phyloP scores from a whole-genome alignment of 2,113 vertebrate genomes.

The Falco punctatus region DNA sequence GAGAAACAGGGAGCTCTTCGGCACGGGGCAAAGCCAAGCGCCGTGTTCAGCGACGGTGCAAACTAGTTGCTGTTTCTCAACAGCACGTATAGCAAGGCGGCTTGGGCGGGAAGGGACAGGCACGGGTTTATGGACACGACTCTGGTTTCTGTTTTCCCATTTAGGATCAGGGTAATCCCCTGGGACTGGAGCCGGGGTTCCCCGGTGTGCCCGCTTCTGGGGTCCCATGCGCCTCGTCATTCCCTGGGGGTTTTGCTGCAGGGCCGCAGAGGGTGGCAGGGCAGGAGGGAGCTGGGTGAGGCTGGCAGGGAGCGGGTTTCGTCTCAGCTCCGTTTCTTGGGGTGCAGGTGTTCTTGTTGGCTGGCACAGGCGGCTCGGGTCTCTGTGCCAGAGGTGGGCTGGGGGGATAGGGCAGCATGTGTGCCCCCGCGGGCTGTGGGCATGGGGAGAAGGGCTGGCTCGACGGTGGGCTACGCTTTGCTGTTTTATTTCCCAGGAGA shows the following conservation, averaged over 20 bases:
- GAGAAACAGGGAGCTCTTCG: neutral
- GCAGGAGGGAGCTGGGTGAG: neutral
- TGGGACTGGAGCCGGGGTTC: neutral
- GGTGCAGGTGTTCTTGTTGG: neutral
- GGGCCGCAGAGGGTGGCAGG: neutral
- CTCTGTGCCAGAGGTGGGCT: neutral
- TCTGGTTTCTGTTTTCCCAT: neutral
- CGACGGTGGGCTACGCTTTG: neutral
- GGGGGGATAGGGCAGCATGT: neutral
- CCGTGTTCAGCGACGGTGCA: neutral
- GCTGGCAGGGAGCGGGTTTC: neutral
- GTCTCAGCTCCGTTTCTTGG: rapidly evolving
- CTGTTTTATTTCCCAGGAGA: neutral
- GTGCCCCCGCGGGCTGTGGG: rapidly evolving
- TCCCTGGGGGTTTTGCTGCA: neutral
- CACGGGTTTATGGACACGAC: rapidly evolving
- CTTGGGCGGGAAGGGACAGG: neutral
- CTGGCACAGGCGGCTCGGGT: neutral
- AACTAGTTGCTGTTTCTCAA: neutral
- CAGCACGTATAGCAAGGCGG: rapidly evolving
- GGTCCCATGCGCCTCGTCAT: rapidly evolving
- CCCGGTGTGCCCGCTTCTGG: neutral
- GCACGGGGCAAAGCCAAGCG: rapidly evolving
- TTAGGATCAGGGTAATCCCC: neutral
- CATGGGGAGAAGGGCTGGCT: neutral